Base-by-base conservation (phyloP, 2,113 vertebrate genomes). In the Neofelis nebulosa region DNA sequence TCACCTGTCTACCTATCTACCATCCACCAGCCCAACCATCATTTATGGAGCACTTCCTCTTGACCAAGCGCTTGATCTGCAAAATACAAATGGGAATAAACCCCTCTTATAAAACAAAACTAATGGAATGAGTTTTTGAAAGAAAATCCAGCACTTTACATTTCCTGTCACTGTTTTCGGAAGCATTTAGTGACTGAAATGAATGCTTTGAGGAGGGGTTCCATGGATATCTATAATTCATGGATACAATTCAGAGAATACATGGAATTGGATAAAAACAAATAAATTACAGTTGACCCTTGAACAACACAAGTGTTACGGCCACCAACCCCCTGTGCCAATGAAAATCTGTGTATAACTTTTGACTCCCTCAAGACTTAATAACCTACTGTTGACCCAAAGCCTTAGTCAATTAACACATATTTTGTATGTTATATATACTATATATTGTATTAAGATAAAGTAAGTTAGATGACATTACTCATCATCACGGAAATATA, bases 91-190 rank as follows among this genome's bases (percentile, higher is more conserved):
- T 19, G 45, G 14, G 63, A 86, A 52, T 68, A 92, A 81, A 38
- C 23, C 11, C 33, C 52, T 66, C 79, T 25, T 91, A 74, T 95
- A 65, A 93, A 94, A 78, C 96, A 33, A 89, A 96, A 50, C 73
- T 65, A 91, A 94, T 48, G 36, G 71, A 97, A 52, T 86, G 45
- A n/a, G 9, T n/a, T 92, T 80, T 80, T 85, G 50, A 76, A 94
- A 87, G 81, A 94, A 94, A 90, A 91, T 19, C 36, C 66, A 80
- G 84, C 36, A 66, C 84, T 81, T 89, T 38, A 38, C 9, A 85
- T 41, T 93, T 80, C 73, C 29, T 13, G 14, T 31, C 15, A 12
- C 18, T 61, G 33, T 86, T 73, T 88, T 85, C 81, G 61, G 48
- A 88, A 86, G 84, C 41, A 78, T 57, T 68, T 10, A 41, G 23